Conservation (phyloP, 2,888 invertebrate genomes). For the Leptarthrus brevirostris region DNA sequence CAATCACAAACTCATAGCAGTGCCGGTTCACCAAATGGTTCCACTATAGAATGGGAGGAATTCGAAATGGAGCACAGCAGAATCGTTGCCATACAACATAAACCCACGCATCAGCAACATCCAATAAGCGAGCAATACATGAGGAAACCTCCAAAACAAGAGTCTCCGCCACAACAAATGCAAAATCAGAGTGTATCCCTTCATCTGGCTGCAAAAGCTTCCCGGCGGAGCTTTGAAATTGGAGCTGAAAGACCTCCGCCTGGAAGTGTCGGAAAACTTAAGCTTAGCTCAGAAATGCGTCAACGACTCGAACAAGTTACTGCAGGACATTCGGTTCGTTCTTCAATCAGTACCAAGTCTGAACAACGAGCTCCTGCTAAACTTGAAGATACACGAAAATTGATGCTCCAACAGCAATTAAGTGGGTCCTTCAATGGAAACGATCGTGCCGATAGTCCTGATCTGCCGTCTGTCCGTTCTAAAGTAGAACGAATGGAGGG, state of each 20-base stretch:
- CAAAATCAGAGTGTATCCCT: slow-evolving; percentile 54
- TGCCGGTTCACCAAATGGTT: slow-evolving; percentile 63
- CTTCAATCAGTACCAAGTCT: slow-evolving; percentile 77
- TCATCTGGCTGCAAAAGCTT: slow-evolving; percentile 58
- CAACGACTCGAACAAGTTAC: slow-evolving; percentile 89
- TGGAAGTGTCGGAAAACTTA: slow-evolving; percentile 89
- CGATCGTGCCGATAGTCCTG: slow-evolving; percentile 56
- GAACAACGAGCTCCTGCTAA: slow-evolving; percentile 82
- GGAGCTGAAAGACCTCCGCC: slow-evolving; percentile 85
- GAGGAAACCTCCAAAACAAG: slow-evolving; percentile 24
- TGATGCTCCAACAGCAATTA: slow-evolving; percentile 87
- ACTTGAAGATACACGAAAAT: slow-evolving; percentile 85
- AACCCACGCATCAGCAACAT: slow-evolving; percentile 60
- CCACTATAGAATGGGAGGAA: slow-evolving; percentile 85
- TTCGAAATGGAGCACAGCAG: slow-evolving; percentile 77
- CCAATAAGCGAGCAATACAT: slow-evolving; percentile 37
- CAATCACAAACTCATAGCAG: slow-evolving; percentile 68
- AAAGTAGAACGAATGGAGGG: slow-evolving; percentile 74
- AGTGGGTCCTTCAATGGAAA: slow-evolving; percentile 68
- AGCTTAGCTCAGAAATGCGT: slow-evolving; percentile 92
- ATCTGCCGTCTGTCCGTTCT: slow-evolving; percentile 66
- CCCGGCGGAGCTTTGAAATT: slow-evolving; percentile 78
- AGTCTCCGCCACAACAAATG: neutral
- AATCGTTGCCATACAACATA: slow-evolving; percentile 63
- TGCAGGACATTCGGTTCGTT: slow-evolving; percentile 86